These are phyloP conservation scores for Actinostola sp. DNA, from an alignment of 92 coral and sea anemone species.

Conservation along the genomic window DNA sequence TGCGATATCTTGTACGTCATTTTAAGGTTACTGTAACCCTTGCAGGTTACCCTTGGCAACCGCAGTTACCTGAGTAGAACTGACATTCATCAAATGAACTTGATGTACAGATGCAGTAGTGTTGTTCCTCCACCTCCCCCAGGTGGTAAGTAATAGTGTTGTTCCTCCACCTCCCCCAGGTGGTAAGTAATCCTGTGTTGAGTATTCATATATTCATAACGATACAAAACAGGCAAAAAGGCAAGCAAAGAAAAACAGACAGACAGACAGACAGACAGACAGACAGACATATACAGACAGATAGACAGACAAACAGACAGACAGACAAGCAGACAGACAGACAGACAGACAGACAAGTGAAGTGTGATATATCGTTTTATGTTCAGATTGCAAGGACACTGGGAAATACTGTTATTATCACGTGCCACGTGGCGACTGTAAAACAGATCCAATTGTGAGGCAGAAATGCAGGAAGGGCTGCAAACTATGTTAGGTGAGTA, in stretches of 20 bases:
- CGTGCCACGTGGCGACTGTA: slow-evolving; percentile 67
- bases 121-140: slow-evolving; percentile 36
- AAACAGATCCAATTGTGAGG: slow-evolving; percentile 49
- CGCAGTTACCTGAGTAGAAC: slow-evolving; percentile 44
- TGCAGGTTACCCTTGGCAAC: slow-evolving; percentile 68
- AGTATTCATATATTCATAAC: no score
- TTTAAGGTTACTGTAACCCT: background rate
- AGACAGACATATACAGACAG: no score
- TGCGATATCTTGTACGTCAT: no score
- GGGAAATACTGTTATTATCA: slow-evolving; percentile 64
- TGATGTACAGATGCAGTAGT: slow-evolving; percentile 68
- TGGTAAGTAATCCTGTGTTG: background rate
- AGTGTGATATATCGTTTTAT: background rate
- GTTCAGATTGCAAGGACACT: slow-evolving; percentile 50
- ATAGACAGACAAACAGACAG: no score
- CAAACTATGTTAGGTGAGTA: slow-evolving; percentile 51
- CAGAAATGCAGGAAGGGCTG: slow-evolving; percentile 61
- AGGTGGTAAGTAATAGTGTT: slow-evolving; percentile 21
- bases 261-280: no score
- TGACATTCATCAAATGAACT: slow-evolving; percentile 75
- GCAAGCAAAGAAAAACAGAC: no score
- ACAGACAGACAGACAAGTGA: no score
- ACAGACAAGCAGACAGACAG: no score
- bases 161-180: slow-evolving; percentile 12
- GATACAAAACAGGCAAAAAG: no score